Base-by-base conservation (phyloP, 2,888 invertebrate species). In the Athripsodes cinereus region DNA sequence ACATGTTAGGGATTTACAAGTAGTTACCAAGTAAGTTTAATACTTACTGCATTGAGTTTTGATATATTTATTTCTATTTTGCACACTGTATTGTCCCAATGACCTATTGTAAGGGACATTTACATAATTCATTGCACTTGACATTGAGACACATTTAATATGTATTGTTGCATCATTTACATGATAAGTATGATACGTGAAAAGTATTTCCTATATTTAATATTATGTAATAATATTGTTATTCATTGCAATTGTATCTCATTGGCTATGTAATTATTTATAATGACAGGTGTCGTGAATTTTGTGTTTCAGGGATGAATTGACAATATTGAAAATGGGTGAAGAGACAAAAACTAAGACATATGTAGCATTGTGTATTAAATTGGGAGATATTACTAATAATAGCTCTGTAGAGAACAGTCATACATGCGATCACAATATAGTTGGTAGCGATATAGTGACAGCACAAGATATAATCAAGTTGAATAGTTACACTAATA, bases 261-360 rank as follows among this genome's bases (percentile, higher is more conserved):
- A n/a, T n/a, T n/a, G n/a, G n/a, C n/a, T n/a, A n/a, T n/a, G n/a
- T n/a, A n/a, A n/a, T n/a, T n/a, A n/a, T n/a, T n/a, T n/a, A n/a
- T n/a, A n/a, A n/a, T n/a, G n/a, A n/a, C n/a, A n/a, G n/a, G n/a
- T n/a, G n/a, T n/a, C n/a, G n/a, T n/a, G n/a, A n/a, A n/a, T n/a
- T n/a, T 44, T 44, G 16, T 22, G 3, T 50, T 70, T 19, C 68
- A 88, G 89, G 64, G 82, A 84, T 2, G 84, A 90, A 48, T 74
- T 91, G 22, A 70, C 72, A 0, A 75, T 81, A 51, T 76, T 96
- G 49, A 96, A 95, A 72, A 80, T 85, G 63, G 96, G 96, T 0
- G 96, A 96, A 72, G 88, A 91, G 68, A 81, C 81, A 19, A 97
- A 97, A 72, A 84, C 83, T 11, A 98, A 98, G 75, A 83, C 83